Conservation (phyloP, 23 tunicate genomes). For the Oikopleura vanhoeffeni region DNA sequence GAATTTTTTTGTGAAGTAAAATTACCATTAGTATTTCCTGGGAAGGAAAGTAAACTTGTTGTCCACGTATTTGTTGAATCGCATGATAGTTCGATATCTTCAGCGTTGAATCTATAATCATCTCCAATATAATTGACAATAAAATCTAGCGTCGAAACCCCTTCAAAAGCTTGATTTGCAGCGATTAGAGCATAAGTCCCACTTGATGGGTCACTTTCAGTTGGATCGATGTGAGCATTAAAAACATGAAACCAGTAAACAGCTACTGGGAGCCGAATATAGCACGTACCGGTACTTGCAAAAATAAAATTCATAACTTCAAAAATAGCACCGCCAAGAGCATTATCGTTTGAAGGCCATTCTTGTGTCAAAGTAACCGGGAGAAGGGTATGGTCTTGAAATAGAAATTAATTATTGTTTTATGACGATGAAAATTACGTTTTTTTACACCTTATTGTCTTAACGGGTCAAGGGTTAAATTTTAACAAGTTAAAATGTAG, state of each 20-base stretch:
- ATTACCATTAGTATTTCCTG: constrained; percentile 9
- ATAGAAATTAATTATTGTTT: too few relatives aligned
- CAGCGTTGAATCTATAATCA: neutral
- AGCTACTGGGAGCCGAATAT: neutral
- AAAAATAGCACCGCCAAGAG: constrained; percentile 11
- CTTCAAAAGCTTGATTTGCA: constrained; percentile 12
- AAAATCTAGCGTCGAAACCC: neutral
- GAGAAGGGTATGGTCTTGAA: neutral
- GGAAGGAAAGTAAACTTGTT: neutral
- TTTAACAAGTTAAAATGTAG: neutral
- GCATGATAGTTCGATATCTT: neutral
- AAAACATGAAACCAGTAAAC: constrained; percentile 14
- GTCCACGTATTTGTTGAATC: neutral
- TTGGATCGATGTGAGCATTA: constrained; percentile 9
- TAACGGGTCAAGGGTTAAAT: neutral
- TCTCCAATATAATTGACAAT: constrained; percentile 7
- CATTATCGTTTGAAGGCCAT: constrained; percentile 4
- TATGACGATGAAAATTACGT: neutral
- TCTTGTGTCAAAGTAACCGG: constrained; percentile 4
- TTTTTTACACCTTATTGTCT: neutral
- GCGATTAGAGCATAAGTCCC: neutral
- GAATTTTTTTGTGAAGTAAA: too few relatives aligned
- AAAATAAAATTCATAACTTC: constrained; percentile 13
- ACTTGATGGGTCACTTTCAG: neutral
- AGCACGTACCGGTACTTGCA: neutral